These are phyloP conservation scores for Pteria penguin DNA, from an alignment of 2,888 invertebrate species.

Conservation along the genomic window DNA sequence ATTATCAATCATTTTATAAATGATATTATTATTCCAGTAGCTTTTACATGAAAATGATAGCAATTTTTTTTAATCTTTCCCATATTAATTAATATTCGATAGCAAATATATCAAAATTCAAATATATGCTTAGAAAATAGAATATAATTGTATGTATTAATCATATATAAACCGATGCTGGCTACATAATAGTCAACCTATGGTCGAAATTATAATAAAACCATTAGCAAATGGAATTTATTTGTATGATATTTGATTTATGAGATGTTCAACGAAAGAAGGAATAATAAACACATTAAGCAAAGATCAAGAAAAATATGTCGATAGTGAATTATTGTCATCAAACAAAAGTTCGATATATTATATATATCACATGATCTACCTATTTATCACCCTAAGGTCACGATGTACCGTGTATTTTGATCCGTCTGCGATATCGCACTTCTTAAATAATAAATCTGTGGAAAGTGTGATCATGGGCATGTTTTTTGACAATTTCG, in stretches of 20 bases:
- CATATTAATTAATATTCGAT: too few relatives aligned
- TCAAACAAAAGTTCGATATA: not conserved
- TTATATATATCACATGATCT: not conserved
- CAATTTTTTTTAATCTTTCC: too few relatives aligned
- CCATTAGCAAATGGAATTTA: not conserved
- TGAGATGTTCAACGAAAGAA: slow-evolving; percentile 7
- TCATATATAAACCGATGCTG: too few relatives aligned
- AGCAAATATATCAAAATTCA: too few relatives aligned
- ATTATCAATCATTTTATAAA: too few relatives aligned
- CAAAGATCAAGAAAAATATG: not conserved
- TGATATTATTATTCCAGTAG: too few relatives aligned
- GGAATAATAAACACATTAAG: slow-evolving; percentile 14
- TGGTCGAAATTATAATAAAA: not conserved
- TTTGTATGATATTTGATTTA: slow-evolving; percentile 27
- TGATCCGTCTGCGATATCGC: slow-evolving; percentile 13
- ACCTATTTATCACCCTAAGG: slow-evolving; percentile 16
- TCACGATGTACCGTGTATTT: slow-evolving; percentile 5
- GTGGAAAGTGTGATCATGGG: slow-evolving; percentile 10
- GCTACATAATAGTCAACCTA: too few relatives aligned
- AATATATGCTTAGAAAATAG: too few relatives aligned
- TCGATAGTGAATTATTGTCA: not conserved
- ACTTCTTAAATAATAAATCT: slow-evolving; percentile 8
- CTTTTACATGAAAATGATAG: too few relatives aligned
- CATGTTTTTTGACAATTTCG: slow-evolving; percentile 24
- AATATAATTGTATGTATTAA: too few relatives aligned